Conservation (phyloP, 2,113 vertebrate species). For the Centropristis striata region DNA sequence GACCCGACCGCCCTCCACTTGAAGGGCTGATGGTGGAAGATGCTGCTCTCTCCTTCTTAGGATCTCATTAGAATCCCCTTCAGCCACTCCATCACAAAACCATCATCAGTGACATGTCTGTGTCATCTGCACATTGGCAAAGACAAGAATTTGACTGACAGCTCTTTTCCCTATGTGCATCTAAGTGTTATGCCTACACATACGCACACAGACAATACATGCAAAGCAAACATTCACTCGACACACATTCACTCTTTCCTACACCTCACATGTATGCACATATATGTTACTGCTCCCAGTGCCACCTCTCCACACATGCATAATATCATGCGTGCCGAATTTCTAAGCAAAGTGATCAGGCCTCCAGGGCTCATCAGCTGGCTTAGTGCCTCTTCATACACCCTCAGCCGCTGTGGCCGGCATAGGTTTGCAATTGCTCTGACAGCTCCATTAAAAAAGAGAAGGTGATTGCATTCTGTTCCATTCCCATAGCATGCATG, state of each 20-base stretch:
- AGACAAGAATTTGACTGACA: conserved; percentile 16
- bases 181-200: background rate
- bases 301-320: conserved; percentile 27
- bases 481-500: conserved; percentile 74
- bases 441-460: conserved; percentile 84
- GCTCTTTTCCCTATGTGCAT: background rate
- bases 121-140: conserved; percentile 10
- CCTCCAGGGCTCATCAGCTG: conserved; percentile 71
- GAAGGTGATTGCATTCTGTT: conserved; percentile 77
- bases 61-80: conserved; percentile 58
- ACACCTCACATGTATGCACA: conserved; percentile 13
- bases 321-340: conserved; percentile 50
- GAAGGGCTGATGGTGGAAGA: conserved; percentile 42
- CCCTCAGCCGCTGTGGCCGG: conserved; percentile 58
- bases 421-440: conserved; percentile 69
- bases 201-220: background rate
- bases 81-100: conserved; percentile 16
- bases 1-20: conserved; percentile 46
- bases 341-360: conserved; percentile 64
- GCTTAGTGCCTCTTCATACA: conserved; percentile 69
- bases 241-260: background rate
- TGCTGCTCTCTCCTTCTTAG: conserved; percentile 24
- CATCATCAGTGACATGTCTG: conserved; percentile 28
- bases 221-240: background rate
- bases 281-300: background rate